Conservation (phyloP, 2,888 invertebrate genomes). For the Limnephilus auricula region DNA sequence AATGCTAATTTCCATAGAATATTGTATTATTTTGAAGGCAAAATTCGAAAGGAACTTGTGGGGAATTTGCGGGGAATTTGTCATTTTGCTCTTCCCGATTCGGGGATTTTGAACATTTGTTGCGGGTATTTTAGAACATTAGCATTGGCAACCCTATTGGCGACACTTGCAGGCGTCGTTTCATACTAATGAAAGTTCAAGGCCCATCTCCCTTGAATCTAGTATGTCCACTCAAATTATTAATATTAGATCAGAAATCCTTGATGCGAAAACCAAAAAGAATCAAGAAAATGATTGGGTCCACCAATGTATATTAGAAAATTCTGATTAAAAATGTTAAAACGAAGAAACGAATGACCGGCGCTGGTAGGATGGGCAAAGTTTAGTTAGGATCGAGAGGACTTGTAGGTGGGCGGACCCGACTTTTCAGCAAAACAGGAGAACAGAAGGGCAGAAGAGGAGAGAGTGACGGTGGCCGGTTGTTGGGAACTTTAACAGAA, state of each 20-base stretch:
- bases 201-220: no score
- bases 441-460: neutral
- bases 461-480: neutral
- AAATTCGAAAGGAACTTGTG: no score
- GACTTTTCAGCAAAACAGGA: neutral
- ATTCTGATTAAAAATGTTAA: neutral
- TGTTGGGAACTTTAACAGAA: neutral
- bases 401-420: slow-evolving; percentile 10
- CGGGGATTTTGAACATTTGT: no score
- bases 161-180: no score
- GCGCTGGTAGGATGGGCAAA: neutral
- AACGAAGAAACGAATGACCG: neutral
- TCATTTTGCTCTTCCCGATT: no score
- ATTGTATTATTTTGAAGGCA: no score
- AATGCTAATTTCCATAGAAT: no score
- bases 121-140: no score
- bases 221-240: neutral
- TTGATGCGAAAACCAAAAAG: neutral
- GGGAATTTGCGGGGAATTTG: no score
- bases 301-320: neutral
- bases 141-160: no score
- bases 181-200: no score
- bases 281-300: neutral
- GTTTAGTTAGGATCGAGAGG: neutral
- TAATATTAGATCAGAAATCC: neutral